Evolutionary conservation across 2,888 invertebrate genomes (phyloP), one percentile per base, ranked within the genome.

Genomic region (Watsonalla cultraria): DNA sequence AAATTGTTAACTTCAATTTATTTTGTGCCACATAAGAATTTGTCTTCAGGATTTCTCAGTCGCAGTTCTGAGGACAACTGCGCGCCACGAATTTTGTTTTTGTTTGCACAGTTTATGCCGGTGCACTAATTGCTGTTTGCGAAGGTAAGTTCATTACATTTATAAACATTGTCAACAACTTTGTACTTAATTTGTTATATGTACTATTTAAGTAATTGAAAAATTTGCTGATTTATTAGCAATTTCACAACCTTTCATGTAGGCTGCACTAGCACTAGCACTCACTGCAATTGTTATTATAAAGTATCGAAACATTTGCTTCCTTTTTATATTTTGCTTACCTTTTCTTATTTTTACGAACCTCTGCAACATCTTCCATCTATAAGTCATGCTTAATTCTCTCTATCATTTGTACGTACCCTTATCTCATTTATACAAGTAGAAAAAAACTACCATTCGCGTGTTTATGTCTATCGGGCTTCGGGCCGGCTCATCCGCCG

Each of bases 71-170:
- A 64, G 70, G 62, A 76, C 65, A 57, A 61, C 70, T 56, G 54
- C 59, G 69, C 67, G 66, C 66, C 64, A 70, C 62, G 60, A 70
- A 70, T 61, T 70, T 76, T 74, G 77, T 79, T 78, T 81, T 78
- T 80, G 78, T 80, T 80, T 80, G 74, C 69, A 58, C 66, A 64
- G 68, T 72, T 76, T 69, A 60, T 72, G 76, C 82, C 82, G 84
- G 81, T 73, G 66, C 74, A 74, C 77, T 84, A 83, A 84, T 84
- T 84, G 82, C 78, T 81, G 80, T 82, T 80, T 82, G 80, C 66
- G 70, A 76, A 85, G 87, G 86, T 87, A 82, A 82, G 87, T 72
- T 66, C 77, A 69, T 70, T 74, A 82, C 78, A 72, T 78, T 78
- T 74, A 74, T 64, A 35, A 8, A 37, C 15, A 37, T 35, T 13